phyloP scores from a whole-genome alignment of 2,797 vertebrate genomes.

The Sebastes jordani region DNA sequence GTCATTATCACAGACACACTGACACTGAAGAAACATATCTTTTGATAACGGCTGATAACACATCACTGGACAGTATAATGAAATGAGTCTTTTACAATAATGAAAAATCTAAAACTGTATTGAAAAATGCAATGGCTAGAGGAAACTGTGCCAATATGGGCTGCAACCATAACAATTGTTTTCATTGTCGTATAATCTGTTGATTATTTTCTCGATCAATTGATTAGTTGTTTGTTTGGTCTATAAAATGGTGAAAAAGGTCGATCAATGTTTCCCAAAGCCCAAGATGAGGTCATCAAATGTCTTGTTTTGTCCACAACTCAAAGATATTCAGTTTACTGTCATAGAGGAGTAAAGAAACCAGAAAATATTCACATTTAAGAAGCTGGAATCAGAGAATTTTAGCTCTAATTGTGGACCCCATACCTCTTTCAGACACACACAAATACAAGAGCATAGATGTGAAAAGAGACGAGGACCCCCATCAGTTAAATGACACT shows the following conservation, averaged over 20 bases:
- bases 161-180: too few species aligned
- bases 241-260: too few species aligned
- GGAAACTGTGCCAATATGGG: neutral
- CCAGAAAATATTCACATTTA: too few species aligned
- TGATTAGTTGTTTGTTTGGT: too few species aligned
- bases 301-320: too few species aligned
- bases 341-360: too few species aligned
- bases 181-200: too few species aligned
- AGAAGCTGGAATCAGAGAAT: too few species aligned
- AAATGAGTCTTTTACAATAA: neutral
- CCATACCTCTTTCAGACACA: neutral
- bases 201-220: too few species aligned
- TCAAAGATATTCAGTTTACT: too few species aligned
- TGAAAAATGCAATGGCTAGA: neutral
- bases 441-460: neutral
- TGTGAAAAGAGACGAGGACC: neutral
- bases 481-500: neutral
- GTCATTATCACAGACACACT: constrained; percentile 7
- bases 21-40: neutral
- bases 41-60: neutral
- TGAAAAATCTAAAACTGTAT: neutral
- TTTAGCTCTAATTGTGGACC: neutral
- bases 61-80: neutral
- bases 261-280: too few species aligned
- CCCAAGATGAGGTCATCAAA: too few species aligned